Conservation (phyloP, 1,140 invertebrate genomes). For the Pissodes strobi region DNA sequence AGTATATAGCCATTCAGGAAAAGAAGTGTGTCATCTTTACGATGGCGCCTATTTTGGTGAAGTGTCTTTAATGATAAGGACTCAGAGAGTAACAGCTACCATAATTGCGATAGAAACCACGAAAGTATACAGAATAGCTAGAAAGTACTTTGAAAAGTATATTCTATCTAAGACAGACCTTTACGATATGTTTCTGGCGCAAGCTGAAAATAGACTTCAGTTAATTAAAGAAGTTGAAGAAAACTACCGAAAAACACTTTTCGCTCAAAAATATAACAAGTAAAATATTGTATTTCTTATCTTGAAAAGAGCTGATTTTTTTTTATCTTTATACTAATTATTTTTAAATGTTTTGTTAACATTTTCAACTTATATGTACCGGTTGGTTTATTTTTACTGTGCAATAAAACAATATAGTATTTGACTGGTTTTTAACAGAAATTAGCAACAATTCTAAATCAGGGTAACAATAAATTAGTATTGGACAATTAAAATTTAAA, state of each 20-base stretch:
- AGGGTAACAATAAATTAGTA: too few relatives aligned
- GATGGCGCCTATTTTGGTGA: conserved; percentile 50
- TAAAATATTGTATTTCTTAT: conserved; percentile 4
- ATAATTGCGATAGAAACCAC: conserved; percentile 63
- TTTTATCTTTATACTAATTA: not conserved
- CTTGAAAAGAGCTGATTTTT: not conserved
- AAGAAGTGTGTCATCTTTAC: conserved; percentile 53
- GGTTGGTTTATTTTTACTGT: too few relatives aligned
- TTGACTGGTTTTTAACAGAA: too few relatives aligned
- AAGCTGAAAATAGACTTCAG: conserved; percentile 41
- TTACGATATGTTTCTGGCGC: conserved; percentile 36
- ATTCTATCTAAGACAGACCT: conserved; percentile 29
- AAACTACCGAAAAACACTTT: conserved; percentile 37
- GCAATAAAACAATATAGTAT: too few relatives aligned
- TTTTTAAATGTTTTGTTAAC: too few relatives aligned
- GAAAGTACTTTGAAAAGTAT: conserved; percentile 55
- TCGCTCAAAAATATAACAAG: conserved; percentile 27
- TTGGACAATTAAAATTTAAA: too few relatives aligned
- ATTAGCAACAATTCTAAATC: too few relatives aligned
- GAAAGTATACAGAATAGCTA: conserved; percentile 59
- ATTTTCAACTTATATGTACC: too few relatives aligned
- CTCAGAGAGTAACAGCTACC: conserved; percentile 57
- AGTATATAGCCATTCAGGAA: conserved; percentile 61
- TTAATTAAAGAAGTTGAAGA: conserved; percentile 44
- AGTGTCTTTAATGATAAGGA: conserved; percentile 58